These are phyloP conservation scores for Epizoanthus illoricatus DNA, from an alignment of 92 coral and sea anemone genomes.

Conservation along the genomic window DNA sequence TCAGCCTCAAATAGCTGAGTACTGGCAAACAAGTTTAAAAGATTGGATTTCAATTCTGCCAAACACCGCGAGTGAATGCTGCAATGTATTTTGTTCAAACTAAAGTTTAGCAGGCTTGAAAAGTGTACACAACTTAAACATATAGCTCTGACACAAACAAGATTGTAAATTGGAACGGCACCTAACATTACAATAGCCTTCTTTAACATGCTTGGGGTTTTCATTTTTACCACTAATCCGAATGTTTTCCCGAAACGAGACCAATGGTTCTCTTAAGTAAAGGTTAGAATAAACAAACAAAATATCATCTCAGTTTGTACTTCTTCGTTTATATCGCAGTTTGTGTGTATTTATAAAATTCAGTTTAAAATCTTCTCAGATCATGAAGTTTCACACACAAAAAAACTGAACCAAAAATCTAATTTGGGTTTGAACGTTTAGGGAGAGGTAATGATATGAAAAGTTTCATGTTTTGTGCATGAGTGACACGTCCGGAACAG, in stretches of 20 bases:
- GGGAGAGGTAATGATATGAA: slow-evolving; percentile 5
- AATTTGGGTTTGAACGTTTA: neutral
- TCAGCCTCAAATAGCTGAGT: neutral
- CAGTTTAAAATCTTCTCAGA: neutral
- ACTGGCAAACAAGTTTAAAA: neutral
- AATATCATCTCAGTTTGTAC: neutral
- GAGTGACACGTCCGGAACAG: slow-evolving; percentile 9
- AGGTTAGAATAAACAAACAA: slow-evolving; percentile 9
- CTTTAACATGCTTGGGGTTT: neutral
- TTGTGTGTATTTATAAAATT: neutral
- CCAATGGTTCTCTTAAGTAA: slow-evolving; percentile 11
- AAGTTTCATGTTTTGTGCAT: neutral
- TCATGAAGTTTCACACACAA: neutral
- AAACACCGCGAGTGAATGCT: neutral
- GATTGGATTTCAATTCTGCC: neutral
- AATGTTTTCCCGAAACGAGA: slow-evolving; percentile 7
- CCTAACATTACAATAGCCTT: neutral
- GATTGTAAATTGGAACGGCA: neutral
- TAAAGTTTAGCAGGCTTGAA: slow-evolving; percentile 7
- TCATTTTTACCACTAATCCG: slow-evolving; percentile 2
- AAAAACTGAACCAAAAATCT: neutral
- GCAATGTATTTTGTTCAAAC: neutral
- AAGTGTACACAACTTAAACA: neutral
- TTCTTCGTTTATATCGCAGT: slow-evolving; percentile 7
- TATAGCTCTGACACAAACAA: neutral